Evolutionary conservation across 2,888 invertebrate species (phyloP).

Genomic region (Idaea dimidiata): DNA sequence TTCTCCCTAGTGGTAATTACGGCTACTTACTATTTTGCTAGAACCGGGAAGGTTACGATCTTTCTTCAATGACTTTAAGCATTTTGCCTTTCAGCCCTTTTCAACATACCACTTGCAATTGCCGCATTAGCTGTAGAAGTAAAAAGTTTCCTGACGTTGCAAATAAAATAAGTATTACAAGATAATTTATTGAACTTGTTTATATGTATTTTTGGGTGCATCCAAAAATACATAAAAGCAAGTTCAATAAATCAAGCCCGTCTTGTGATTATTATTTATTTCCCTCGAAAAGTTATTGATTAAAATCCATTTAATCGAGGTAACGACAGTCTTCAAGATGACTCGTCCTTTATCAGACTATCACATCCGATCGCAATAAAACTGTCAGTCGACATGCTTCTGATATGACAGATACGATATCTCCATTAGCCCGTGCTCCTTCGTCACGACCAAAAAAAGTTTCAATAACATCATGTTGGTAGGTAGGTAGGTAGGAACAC

Average conservation of each 20-base stretch:
- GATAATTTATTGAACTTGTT: not conserved
- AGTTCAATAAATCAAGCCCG: too few relatives aligned
- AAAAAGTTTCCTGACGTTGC: conserved; percentile 35
- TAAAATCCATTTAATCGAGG: conserved; percentile 25
- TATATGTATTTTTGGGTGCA: not conserved
- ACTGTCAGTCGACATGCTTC: conserved; percentile 68
- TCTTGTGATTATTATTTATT: not conserved
- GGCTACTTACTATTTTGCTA: conserved; percentile 40
- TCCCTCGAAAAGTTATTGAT: not conserved
- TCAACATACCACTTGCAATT: conserved; percentile 44
- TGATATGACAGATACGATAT: conserved; percentile 73
- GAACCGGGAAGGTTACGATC: conserved; percentile 54
- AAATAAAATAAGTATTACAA: conserved; percentile 18
- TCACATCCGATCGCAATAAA: conserved; percentile 68
- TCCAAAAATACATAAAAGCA: too few relatives aligned
- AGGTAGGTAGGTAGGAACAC: conserved; percentile 29
- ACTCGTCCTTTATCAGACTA: conserved; percentile 55
- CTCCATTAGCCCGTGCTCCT: conserved; percentile 66
- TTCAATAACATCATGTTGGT: conserved; percentile 44
- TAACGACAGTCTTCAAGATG: conserved; percentile 42
- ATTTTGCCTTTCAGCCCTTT: conserved; percentile 40
- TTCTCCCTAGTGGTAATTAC: conserved; percentile 64
- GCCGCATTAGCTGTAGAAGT: conserved; percentile 38
- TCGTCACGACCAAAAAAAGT: conserved; percentile 62
- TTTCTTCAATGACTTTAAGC: conserved; percentile 55